These are phyloP conservation scores for Callosobruchus maculatus DNA, from an alignment of 2,888 invertebrate species.

Conservation along the genomic window DNA sequence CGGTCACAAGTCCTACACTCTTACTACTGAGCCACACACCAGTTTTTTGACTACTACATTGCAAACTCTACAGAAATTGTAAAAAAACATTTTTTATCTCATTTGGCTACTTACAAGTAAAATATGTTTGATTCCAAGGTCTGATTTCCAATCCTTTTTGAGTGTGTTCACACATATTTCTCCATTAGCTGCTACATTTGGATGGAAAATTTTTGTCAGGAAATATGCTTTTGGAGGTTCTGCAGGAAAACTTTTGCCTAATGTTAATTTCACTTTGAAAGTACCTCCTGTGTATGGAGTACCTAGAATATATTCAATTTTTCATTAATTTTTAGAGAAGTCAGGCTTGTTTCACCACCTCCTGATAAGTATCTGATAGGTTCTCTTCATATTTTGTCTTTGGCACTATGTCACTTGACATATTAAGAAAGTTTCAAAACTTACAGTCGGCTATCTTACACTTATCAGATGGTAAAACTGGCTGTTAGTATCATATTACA, in stretches of 20 bases:
- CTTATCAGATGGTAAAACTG: no score
- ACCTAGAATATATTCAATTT: slow-evolving; percentile 48
- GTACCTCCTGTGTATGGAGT: slow-evolving; percentile 88
- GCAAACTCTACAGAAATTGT: neutral
- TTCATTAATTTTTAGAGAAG: neutral
- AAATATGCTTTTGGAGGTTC: slow-evolving; percentile 91
- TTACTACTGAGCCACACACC: no score
- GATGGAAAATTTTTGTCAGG: slow-evolving; percentile 94
- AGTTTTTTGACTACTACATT: no score
- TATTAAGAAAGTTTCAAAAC: no score
- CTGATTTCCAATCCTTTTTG: slow-evolving; percentile 94
- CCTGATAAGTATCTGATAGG: no score
- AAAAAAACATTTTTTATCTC: neutral
- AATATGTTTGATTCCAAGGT: slow-evolving; percentile 92
- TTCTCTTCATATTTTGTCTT: no score
- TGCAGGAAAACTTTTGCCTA: slow-evolving; percentile 90
- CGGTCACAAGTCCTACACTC: no score
- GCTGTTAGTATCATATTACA: no score
- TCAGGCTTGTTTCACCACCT: neutral
- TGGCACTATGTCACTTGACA: no score
- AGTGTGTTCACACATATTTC: slow-evolving; percentile 97
- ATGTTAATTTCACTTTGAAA: slow-evolving; percentile 83
- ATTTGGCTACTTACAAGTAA: slow-evolving; percentile 62
- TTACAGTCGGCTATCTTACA: no score
- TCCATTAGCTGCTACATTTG: slow-evolving; percentile 89